Evolutionary conservation across 1,140 invertebrate genomes (phyloP).

Genomic region (Drosophila parabipectinata): DNA sequence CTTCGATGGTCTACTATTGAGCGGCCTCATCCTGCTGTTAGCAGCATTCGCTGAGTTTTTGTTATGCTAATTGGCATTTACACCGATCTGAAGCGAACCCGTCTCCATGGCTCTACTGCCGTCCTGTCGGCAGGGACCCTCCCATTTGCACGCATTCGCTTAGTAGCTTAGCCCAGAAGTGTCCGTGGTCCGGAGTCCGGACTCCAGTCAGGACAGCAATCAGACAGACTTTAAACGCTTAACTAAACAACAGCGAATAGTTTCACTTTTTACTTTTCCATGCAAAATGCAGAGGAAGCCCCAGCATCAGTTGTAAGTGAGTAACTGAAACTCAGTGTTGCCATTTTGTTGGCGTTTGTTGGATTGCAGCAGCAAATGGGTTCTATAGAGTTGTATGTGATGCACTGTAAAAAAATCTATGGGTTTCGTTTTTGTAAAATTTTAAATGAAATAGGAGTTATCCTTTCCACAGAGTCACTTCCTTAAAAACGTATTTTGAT

Average conservation of each 20-base stretch:
- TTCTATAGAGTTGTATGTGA: conserved; percentile 23
- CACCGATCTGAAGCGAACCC: conserved; percentile 41
- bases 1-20: conserved; percentile 18
- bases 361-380: conserved; percentile 46
- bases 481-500: too few relatives aligned
- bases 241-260: conserved; percentile 76
- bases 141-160: conserved; percentile 15
- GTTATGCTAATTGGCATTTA: conserved; percentile 81
- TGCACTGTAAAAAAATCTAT: conserved; percentile 6
- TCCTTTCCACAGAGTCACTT: too few relatives aligned
- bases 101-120: conserved; percentile 21
- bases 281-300: conserved; percentile 65
- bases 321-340: conserved; percentile 61
- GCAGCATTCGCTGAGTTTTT: conserved; percentile 48
- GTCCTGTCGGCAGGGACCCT: conserved; percentile 14
- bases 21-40: conserved; percentile 5
- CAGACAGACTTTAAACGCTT: conserved; percentile 72
- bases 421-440: too few relatives aligned
- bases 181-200: background rate
- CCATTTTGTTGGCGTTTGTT: conserved; percentile 64
- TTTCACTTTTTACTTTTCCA: conserved; percentile 64
- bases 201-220: conserved; percentile 4
- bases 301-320: conserved; percentile 54
- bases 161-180: conserved; percentile 19
- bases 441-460: too few relatives aligned